Percentiles rank a stretch among this genome's conserved stretches.
Conservation (phyloP, 2,113 vertebrate genomes). For the Sylvia atricapilla region DNA sequence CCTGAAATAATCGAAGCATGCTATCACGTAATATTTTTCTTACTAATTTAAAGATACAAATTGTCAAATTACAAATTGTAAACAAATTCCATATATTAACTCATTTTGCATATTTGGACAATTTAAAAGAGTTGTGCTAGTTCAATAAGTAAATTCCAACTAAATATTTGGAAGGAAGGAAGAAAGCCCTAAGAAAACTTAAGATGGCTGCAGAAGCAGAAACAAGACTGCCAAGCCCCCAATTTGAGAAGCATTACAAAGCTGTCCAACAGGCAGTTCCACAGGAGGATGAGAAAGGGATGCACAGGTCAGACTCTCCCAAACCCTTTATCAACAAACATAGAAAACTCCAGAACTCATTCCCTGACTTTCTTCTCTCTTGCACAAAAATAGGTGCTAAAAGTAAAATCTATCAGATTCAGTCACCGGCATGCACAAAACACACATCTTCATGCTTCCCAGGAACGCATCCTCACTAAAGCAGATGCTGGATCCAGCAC, state of each 20-base stretch:
- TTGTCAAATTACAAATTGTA: not conserved
- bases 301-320: not conserved
- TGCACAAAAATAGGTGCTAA: not conserved
- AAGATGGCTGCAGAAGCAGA: not conserved
- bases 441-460: not conserved
- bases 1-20: not conserved
- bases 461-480: not conserved
- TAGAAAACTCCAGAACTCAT: not conserved
- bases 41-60: not conserved
- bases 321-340: not conserved
- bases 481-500: not conserved
- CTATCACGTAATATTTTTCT: not conserved
- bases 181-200: not conserved
- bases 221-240: not conserved
- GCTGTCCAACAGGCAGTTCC: not conserved
- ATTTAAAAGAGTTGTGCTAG: not conserved
- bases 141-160: not conserved
- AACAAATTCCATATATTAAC: not conserved
- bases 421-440: not conserved
- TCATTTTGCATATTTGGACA: not conserved
- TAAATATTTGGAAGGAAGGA: not conserved
- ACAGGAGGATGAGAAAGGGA: not conserved
- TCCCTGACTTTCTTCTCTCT: not conserved
- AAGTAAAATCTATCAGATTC: not conserved
- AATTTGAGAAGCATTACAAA: not conserved